phyloP scores from a whole-genome alignment of 1,140 invertebrate species.

The Hyles vespertilio region DNA sequence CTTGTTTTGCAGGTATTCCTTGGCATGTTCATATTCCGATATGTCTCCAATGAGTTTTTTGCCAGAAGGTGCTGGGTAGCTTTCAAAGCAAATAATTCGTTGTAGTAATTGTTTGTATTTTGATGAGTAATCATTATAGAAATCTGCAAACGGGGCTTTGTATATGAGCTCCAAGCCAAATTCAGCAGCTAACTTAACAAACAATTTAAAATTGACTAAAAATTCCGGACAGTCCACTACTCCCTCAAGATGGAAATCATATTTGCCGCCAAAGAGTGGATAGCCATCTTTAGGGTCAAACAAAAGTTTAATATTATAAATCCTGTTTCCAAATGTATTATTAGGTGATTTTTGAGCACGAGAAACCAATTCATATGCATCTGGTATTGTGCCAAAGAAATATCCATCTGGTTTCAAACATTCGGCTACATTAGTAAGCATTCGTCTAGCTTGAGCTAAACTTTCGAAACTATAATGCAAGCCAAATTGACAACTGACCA shows the following conservation, averaged over 20 bases:
- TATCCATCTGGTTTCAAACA: constrained; percentile 92
- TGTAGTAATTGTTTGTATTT: constrained; percentile 81
- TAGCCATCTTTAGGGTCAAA: constrained; percentile 82
- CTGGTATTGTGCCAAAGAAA: constrained; percentile 97
- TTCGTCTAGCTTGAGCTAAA: constrained; percentile 91
- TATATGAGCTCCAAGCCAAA: constrained; percentile 87
- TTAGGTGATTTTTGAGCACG: constrained; percentile 78
- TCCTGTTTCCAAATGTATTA: constrained; percentile 89
- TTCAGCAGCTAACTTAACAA: constrained; percentile 89
- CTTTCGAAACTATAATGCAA: constrained; percentile 98
- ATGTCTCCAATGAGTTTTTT: constrained; percentile 77
- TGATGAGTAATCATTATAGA: constrained; percentile 82
- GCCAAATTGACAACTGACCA: constrained; percentile 98
- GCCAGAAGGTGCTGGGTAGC: constrained; percentile 78
- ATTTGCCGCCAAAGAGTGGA: constrained; percentile 96
- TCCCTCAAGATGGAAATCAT: constrained; percentile 96
- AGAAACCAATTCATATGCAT: constrained; percentile 92
- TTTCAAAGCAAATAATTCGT: constrained; percentile 86
- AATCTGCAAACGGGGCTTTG: constrained; percentile 87
- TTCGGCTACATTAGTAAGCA: constrained; percentile 95
- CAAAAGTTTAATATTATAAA: constrained; percentile 89
- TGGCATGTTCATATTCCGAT: constrained; percentile 86
- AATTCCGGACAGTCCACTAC: constrained; percentile 99
- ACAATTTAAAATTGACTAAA: constrained; percentile 93
- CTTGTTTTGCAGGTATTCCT: constrained; percentile 76